Evolutionary conservation across 2,113 vertebrate species (phyloP).

Genomic region (Lophochroa leadbeateri): DNA sequence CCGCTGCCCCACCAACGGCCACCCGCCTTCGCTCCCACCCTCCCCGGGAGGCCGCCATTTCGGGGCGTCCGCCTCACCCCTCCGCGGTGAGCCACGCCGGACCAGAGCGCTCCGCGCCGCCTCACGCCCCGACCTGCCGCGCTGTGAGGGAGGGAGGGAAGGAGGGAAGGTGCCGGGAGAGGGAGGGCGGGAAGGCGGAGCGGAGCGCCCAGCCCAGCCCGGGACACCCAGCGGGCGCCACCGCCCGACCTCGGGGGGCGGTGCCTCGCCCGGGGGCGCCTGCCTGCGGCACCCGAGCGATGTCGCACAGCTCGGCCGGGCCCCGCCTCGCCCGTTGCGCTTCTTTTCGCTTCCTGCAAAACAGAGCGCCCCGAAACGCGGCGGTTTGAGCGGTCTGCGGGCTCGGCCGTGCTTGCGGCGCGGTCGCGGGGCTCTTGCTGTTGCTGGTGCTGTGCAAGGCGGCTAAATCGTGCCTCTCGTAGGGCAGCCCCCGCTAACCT

Average conservation of each 20-base stretch:
- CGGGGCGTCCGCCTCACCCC: background rate
- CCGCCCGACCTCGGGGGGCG: background rate
- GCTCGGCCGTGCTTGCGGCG: background rate
- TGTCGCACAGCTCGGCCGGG: rapidly evolving
- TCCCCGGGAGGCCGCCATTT: background rate
- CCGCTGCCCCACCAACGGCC: background rate
- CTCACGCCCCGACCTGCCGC: background rate
- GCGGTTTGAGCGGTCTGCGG: background rate
- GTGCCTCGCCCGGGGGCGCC: background rate
- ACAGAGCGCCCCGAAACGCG: rapidly evolving
- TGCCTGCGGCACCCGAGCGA: background rate
- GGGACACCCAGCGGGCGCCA: background rate
- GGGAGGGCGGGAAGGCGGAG: background rate
- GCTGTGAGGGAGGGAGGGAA: background rate
- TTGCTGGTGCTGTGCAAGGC: background rate
- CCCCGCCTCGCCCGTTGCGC: rapidly evolving
- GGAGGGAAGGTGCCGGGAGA: background rate
- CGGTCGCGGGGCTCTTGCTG: background rate
- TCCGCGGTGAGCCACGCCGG: background rate
- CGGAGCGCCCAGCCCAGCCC: background rate
- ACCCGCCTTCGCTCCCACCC: too few species aligned
- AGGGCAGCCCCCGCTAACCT: background rate
- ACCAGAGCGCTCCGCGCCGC: background rate
- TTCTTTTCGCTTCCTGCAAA: too few species aligned
- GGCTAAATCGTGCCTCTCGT: background rate